A percentile compares a stretch with the other conserved stretches of the same genome.
Evolutionary conservation across 2,797 vertebrate genomes (phyloP).

Genomic region (Chromis chromis): DNA sequence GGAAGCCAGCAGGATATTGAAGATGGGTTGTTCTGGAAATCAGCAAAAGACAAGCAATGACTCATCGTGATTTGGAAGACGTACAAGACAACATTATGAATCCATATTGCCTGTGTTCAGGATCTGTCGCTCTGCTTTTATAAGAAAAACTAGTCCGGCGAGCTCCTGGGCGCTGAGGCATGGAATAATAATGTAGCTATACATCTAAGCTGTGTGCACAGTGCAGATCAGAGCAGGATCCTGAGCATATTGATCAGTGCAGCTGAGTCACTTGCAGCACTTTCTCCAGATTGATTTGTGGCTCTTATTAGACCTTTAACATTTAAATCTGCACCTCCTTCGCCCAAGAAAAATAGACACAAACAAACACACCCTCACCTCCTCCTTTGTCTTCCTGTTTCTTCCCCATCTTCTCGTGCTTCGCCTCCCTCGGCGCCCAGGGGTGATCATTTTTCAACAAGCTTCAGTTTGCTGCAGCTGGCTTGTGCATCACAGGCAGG

Average conservation of each 20-base stretch:
- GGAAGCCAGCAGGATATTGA: slow-evolving; percentile 59
- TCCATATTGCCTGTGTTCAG: slow-evolving; percentile 37
- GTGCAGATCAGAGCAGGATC: slow-evolving; percentile 26
- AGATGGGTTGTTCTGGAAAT: slow-evolving; percentile 53
- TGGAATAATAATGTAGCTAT: slow-evolving; percentile 49
- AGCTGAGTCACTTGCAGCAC: slow-evolving; percentile 17
- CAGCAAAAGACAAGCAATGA: slow-evolving; percentile 49
- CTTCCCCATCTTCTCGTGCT: slow-evolving; percentile 26
- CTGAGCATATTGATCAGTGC: slow-evolving; percentile 43
- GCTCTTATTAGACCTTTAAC: slow-evolving; percentile 45
- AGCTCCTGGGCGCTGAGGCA: slow-evolving; percentile 28
- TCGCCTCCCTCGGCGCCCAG: slow-evolving; percentile 43
- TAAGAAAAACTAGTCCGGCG: slow-evolving; percentile 12
- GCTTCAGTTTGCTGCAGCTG: slow-evolving; percentile 37
- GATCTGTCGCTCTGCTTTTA: slow-evolving; percentile 28
- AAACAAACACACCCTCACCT: slow-evolving; percentile 24
- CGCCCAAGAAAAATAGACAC: slow-evolving; percentile 24
- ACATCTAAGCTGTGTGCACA: slow-evolving; percentile 34
- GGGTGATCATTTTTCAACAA: slow-evolving; percentile 66
- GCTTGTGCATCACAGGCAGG: slow-evolving; percentile 23
- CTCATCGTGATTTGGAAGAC: slow-evolving; percentile 47
- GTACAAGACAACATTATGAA: slow-evolving; percentile 45
- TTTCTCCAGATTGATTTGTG: slow-evolving; percentile 29
- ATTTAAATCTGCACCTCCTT: slow-evolving; percentile 29
- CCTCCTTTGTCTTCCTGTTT: slow-evolving; percentile 29